These are phyloP conservation scores for Aviceda subcristata DNA, from an alignment of 2,113 vertebrate species.

Conservation along the genomic window DNA sequence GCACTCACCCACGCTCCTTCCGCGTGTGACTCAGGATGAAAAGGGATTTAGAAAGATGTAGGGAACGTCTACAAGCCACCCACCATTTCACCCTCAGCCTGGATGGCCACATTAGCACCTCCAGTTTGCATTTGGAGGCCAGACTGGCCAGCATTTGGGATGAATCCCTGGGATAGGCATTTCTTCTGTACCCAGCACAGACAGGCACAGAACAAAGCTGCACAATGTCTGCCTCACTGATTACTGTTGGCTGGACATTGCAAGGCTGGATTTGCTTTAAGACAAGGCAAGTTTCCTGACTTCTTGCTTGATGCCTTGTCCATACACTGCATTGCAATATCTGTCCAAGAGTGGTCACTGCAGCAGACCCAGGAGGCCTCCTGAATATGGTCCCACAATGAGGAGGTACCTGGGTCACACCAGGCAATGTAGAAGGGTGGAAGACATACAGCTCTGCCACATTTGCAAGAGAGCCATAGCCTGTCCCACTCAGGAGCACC, in stretches of 20 bases:
- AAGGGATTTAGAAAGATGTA: constrained; percentile 40
- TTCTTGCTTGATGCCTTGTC: not conserved
- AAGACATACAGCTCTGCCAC: not conserved
- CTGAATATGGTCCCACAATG: not conserved
- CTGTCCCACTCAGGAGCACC: not conserved
- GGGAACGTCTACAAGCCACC: constrained; percentile 41
- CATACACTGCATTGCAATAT: not conserved
- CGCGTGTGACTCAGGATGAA: constrained; percentile 49
- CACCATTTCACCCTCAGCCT: not conserved
- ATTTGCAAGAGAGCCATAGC: not conserved
- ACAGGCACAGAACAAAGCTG: not conserved
- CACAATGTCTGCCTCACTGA: not conserved
- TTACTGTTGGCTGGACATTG: not conserved
- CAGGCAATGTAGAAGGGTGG: not conserved
- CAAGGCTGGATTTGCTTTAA: not conserved
- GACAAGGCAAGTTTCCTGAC: not conserved
- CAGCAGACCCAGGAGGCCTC: not conserved
- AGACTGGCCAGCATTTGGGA: not conserved
- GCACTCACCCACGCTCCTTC: constrained; percentile 20
- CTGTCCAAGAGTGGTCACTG: not conserved
- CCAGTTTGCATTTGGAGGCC: not conserved
- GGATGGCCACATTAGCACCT: not conserved
- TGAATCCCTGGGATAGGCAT: not conserved
- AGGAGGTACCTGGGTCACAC: not conserved
- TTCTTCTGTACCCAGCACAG: not conserved